These are phyloP conservation scores for Scaptomyza hsui DNA, from an alignment of 1,140 invertebrate genomes.

Conservation along the genomic window DNA sequence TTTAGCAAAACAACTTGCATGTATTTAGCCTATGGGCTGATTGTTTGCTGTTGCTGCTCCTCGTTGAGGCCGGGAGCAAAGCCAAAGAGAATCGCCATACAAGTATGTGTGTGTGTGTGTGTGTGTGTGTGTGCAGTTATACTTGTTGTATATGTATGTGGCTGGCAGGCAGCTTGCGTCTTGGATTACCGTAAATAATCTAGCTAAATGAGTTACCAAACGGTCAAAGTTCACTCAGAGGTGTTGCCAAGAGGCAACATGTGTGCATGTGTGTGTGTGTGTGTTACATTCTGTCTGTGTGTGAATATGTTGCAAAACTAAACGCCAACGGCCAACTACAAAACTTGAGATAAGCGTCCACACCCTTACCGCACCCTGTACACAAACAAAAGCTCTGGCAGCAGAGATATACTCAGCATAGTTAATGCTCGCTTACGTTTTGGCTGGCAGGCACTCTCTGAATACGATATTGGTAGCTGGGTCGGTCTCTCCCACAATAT, in stretches of 20 bases:
- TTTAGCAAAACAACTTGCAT: constrained; percentile 80
- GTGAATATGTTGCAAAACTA: constrained; percentile 33
- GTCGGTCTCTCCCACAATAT: not conserved
- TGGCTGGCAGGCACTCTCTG: constrained; percentile 18
- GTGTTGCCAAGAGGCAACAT: constrained; percentile 54
- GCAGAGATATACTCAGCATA: constrained; percentile 14
- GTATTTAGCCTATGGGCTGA: constrained; percentile 68
- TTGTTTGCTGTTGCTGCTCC: constrained; percentile 16
- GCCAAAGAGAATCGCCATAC: constrained; percentile 7
- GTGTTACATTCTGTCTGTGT: not conserved
- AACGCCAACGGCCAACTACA: constrained; percentile 17
- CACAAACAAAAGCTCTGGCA: constrained; percentile 6
- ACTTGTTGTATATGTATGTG: constrained; percentile 29
- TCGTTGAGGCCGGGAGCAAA: constrained; percentile 12
- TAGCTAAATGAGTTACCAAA: constrained; percentile 80
- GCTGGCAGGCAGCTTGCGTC: constrained; percentile 68
- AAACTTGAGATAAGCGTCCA: constrained; percentile 18
- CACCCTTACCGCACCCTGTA: not conserved
- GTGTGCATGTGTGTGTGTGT: not conserved
- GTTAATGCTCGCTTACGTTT: constrained; percentile 32
- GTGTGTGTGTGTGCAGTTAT: constrained; percentile 10
- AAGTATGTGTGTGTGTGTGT: constrained; percentile 4
- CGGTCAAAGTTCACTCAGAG: constrained; percentile 76
- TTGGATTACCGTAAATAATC: constrained; percentile 82
- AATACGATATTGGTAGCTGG: constrained; percentile 20